Evolutionary conservation across 2,888 invertebrate species (phyloP), one percentile per base, ranked within the genome.

Genomic region (Spilarctia lutea): DNA sequence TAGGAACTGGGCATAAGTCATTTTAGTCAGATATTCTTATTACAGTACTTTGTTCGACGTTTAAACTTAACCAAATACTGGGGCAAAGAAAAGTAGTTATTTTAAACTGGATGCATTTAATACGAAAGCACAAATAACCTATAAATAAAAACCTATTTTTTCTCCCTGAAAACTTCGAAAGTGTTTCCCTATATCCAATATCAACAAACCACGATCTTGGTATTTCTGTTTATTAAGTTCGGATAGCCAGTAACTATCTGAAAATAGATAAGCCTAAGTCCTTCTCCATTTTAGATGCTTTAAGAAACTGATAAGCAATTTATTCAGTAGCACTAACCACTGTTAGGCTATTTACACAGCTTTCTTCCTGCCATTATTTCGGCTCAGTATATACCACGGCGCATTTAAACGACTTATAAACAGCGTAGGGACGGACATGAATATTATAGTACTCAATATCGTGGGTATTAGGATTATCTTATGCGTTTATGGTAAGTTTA

Each of bases 291-390:
- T 60, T n/a, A 71, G 45, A 45, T 20, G 45, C 45, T 45, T 66
- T 60, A 67, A 67, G 74, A 71, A 60, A 74, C 63, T 63, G 74
- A 74, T 74, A 56, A 42, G 71, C 68, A 67, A 74, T 74, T 67
- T 74, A 74, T 67, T 48, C 71, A 60, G 60, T 35, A n/a, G 20
- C 39, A 33, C 68, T 42, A 71, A 63, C 67, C 67, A 48, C 56
- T 63, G 63, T 74, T 67, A 68, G 18, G 71, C n/a, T 45, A 67
- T 42, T 63, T 74, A 74, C 48, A 71, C 70, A 63, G 70, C 67
- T 67, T 71, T 70, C 74, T 45, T 60, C 45, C 74, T 68, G 33
- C 35, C 52, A 52, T 69, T 69, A 65, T 69, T 63, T 63, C 16
- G n/a, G 42, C 16, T 24, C 30, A 67, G 60, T 66, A 66, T 18